These are phyloP conservation scores for Stercorarius parasiticus DNA, from an alignment of 2,113 vertebrate genomes.

Conservation along the genomic window DNA sequence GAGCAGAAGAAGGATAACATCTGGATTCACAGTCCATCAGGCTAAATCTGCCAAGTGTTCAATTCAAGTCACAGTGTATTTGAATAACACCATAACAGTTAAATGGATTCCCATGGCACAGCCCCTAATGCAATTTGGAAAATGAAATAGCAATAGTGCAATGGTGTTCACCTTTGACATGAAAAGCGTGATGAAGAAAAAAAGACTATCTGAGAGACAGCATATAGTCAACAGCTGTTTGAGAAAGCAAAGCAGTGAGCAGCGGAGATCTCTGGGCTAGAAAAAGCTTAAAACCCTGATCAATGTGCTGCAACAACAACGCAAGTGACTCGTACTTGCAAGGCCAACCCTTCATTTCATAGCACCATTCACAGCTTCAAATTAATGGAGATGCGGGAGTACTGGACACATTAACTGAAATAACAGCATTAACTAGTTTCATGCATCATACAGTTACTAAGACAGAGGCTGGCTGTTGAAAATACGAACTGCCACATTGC, in stretches of 20 bases:
- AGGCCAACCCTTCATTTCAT: neutral
- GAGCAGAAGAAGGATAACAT: slow-evolving; percentile 28
- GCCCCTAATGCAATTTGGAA: neutral
- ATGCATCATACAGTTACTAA: neutral
- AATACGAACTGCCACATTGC: neutral
- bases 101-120: neutral
- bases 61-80: neutral
- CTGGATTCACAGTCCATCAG: slow-evolving; percentile 31
- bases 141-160: neutral
- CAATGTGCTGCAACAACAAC: neutral
- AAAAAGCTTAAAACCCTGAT: neutral
- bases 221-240: neutral
- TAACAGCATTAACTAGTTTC: neutral
- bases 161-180: neutral
- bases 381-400: neutral
- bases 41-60: neutral
- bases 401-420: neutral
- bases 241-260: neutral
- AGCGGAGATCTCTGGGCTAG: neutral
- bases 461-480: neutral
- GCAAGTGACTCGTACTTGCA: neutral
- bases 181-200: neutral
- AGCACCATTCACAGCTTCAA: neutral
- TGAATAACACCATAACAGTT: neutral
- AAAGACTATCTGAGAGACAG: neutral